Evolutionary conservation across 2,888 invertebrate species (phyloP).

Genomic region (Chrysopilus asiliformis): DNA sequence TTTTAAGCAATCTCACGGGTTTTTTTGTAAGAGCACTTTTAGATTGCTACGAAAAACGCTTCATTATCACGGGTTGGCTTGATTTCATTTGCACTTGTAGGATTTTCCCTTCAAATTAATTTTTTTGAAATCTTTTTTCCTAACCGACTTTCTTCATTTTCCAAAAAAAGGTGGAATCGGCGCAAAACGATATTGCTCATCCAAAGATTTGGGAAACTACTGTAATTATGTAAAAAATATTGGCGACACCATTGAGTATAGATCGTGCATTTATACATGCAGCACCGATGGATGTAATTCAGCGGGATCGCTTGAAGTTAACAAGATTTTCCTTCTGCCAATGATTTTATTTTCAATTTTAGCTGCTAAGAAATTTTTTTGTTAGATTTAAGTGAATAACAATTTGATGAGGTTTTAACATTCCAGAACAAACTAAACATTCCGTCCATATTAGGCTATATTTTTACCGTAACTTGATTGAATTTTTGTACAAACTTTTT

Average conservation of each 20-base stretch:
- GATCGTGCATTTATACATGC: constrained; percentile 82
- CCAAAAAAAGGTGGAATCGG: constrained; percentile 88
- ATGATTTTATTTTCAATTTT: neutral
- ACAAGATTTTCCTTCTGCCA: neutral
- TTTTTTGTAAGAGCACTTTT: no score
- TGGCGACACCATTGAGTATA: constrained; percentile 71
- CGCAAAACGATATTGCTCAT: constrained; percentile 76
- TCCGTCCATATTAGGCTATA: no score
- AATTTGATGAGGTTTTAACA: no score
- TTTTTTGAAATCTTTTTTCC: constrained; percentile 23
- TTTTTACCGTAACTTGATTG: no score
- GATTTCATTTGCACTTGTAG: neutral
- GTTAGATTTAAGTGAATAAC: no score
- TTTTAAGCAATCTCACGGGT: no score
- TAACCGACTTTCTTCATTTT: no score
- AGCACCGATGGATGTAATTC: constrained; percentile 69
- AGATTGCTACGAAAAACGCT: no score
- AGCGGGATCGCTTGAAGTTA: constrained; percentile 23
- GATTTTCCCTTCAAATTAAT: neutral
- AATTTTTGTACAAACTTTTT: no score
- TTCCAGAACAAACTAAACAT: no score
- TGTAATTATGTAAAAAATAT: constrained; percentile 77
- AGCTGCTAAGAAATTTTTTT: neutral
- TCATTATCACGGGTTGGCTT: neutral
- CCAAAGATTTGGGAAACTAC: constrained; percentile 74